Percentiles rank a stretch among this genome's conserved stretches.
phyloP scores from a whole-genome alignment of 2,113 vertebrate species.

The Gymnocephalus cernua region DNA sequence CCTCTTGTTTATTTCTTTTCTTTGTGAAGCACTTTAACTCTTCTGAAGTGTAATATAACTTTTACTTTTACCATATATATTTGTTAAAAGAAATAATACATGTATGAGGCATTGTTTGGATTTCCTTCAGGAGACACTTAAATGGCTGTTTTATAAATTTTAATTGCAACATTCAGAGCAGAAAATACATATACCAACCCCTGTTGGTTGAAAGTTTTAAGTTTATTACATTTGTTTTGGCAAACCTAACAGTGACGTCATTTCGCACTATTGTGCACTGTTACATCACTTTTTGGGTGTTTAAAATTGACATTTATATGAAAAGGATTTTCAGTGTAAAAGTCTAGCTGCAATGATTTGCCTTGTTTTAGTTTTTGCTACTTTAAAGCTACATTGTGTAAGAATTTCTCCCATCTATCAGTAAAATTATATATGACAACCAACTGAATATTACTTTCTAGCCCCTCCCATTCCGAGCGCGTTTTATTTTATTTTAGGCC shows the following conservation, averaged over 20 bases:
- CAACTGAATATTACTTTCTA: too few species aligned
- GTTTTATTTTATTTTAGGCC: too few species aligned
- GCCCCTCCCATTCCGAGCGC: too few species aligned
- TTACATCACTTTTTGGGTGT: not conserved
- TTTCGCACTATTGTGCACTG: not conserved
- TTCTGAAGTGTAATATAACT: slow-evolving; percentile 36
- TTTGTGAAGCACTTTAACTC: slow-evolving; percentile 40
- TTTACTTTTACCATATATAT: slow-evolving; percentile 23
- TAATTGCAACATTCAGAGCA: too few species aligned
- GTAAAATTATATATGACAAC: too few species aligned
- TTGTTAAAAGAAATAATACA: slow-evolving; percentile 9
- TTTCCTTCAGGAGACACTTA: not conserved
- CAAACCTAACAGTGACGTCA: not conserved
- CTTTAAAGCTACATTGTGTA: too few species aligned
- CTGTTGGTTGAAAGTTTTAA: not conserved
- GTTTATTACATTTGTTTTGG: not conserved
- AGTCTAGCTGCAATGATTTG: not conserved
- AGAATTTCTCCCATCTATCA: too few species aligned
- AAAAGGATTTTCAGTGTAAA: not conserved
- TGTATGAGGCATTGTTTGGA: not conserved
- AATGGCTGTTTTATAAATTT: not conserved
- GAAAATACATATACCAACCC: too few species aligned
- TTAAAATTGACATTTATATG: not conserved
- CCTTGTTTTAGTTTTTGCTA: not conserved
- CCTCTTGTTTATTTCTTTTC: slow-evolving; percentile 35